Conservation (phyloP, 2,888 invertebrate species). For the Cephus pygmeus region DNA sequence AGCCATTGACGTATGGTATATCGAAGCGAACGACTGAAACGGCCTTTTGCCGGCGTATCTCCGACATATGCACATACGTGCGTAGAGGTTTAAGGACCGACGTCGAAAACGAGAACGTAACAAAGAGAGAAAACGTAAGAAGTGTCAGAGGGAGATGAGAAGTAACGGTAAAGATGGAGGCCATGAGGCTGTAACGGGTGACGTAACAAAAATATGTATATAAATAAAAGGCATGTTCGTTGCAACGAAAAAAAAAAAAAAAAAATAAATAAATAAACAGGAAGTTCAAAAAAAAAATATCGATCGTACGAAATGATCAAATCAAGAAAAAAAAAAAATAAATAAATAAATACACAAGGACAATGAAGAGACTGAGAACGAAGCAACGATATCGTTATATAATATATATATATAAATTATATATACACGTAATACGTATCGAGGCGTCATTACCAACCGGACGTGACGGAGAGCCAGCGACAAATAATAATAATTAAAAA, state of each 20-base stretch:
- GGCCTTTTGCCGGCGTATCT: neutral
- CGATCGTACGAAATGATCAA: neutral
- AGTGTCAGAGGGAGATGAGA: conserved; percentile 16
- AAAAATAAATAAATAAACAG: neutral
- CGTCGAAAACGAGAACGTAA: neutral
- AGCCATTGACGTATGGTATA: neutral
- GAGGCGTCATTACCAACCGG: neutral
- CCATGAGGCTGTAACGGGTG: conserved; percentile 55
- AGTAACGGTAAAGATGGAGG: conserved; percentile 41
- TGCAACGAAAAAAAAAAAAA: neutral
- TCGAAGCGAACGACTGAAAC: neutral
- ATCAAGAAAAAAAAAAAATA: neutral
- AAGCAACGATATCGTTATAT: neutral
- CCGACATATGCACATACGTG: neutral
- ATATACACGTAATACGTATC: neutral
- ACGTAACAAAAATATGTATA: conserved; percentile 20
- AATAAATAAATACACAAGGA: neutral
- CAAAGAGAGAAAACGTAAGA: conserved; percentile 3
- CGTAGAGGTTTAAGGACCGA: neutral
- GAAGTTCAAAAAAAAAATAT: neutral
- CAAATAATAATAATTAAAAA: neutral
- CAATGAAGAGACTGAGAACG: neutral
- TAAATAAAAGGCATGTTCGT: neutral
- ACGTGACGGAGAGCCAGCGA: neutral
- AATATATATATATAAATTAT: neutral